Conservation (phyloP, 2,113 vertebrate genomes). For the Macrotis lagotis region DNA sequence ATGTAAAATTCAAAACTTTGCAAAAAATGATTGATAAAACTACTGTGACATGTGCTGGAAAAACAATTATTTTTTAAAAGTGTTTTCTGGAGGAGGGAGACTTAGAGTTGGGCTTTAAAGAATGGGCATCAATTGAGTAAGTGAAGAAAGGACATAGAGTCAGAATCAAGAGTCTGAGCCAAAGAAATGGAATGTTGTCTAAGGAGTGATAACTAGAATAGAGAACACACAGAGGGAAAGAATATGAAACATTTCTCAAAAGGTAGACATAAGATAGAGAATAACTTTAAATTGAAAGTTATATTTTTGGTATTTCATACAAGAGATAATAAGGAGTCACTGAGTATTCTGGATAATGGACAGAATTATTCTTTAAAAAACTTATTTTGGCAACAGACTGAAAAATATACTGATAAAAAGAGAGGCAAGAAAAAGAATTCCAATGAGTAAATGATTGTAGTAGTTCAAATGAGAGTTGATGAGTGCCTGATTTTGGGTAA, state of each 20-base stretch:
- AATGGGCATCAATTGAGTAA: background rate
- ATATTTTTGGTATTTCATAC: background rate
- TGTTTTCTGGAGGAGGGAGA: background rate
- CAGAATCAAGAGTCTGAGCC: background rate
- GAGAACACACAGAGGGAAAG: background rate
- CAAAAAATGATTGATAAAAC: too few relatives aligned
- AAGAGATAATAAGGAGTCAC: background rate
- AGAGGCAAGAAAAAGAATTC: background rate
- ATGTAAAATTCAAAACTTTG: too few relatives aligned
- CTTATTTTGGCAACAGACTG: background rate
- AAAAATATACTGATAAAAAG: background rate
- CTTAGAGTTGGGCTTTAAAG: background rate
- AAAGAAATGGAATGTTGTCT: background rate
- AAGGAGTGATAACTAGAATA: background rate
- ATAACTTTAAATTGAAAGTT: background rate
- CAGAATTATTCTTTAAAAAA: background rate
- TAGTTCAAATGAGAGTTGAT: background rate
- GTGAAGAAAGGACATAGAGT: background rate
- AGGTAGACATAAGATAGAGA: background rate
- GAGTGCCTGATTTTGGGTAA: background rate
- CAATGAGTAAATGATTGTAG: background rate
- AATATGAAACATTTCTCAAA: background rate
- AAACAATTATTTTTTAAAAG: too few relatives aligned
- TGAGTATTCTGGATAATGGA: background rate
- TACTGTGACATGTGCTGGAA: too few relatives aligned